Evolutionary conservation across 2,888 invertebrate species (phyloP), one percentile per base, ranked within the genome.

Genomic region (Sipha maydis): DNA sequence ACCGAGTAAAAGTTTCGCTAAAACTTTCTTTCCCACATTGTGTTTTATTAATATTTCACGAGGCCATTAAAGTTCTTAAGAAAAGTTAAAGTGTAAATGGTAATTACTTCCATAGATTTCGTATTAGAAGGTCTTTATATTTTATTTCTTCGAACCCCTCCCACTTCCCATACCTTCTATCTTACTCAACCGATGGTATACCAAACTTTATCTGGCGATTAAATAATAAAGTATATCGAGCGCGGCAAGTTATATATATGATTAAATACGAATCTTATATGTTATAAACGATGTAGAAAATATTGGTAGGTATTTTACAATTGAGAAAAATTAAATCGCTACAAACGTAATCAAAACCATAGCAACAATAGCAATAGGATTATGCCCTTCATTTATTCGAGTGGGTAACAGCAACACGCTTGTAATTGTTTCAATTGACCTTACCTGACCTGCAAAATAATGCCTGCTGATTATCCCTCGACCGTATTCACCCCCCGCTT

Each of bases 401-500:
- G 38, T 11, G 31, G 31, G 48, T 71, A 71, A 38, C 17, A 28
- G 71, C 25, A 83, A 73, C 34, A 75, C 34, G 41, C 19, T 38
- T 14, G 61, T 85, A 85, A 76, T 83, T 61, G 34, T 85, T 85
- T 78, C 69, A 38, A 78, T 83, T 41, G 84, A 84, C 61, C 89
- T 85, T 91, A 95, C 95, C 94, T 97, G 97, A 56, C 97, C 97
- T 4, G 95, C 94, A 89, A 95, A 95, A 92, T 97, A 97, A 91
- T 95, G 95, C 89, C 95, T 93, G 41, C 95, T 95, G 90, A 97
- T 95, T 90, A 97, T 96, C 56, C 97, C 97, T 92, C 96, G 96
- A 76, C 96, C 97, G 91, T 94, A 97, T 92, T 95, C 94, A 14
- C 97, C 97, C 7, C 97, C 96, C 0, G 96, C 97, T 93, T 97